Evolutionary conservation across 2,888 invertebrate species (phyloP).

Genomic region (Geophilus truncorum): DNA sequence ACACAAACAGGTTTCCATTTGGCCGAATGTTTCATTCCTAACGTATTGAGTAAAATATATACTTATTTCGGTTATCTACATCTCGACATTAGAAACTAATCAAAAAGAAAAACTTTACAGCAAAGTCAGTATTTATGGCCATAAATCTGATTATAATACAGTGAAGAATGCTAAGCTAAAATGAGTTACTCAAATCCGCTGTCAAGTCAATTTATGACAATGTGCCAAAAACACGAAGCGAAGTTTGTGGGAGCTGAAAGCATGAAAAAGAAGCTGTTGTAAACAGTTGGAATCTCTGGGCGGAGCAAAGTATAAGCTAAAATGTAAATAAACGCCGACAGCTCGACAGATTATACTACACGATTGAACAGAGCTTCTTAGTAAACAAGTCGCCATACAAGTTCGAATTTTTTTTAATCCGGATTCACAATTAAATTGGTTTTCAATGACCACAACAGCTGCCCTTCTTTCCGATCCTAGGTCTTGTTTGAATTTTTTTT

Average conservation of each 20-base stretch:
- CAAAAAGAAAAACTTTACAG: background rate
- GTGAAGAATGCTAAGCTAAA: background rate
- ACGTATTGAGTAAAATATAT: background rate
- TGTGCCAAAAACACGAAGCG: background rate
- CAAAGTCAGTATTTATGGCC: background rate
- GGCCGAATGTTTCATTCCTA: background rate
- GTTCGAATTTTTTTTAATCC: constrained; percentile 1
- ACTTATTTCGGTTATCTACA: background rate
- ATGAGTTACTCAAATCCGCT: background rate
- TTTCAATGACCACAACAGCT: constrained; percentile 9
- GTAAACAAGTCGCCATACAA: background rate
- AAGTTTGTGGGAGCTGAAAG: background rate
- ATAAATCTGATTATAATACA: background rate
- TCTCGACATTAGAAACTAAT: background rate
- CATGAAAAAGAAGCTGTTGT: background rate
- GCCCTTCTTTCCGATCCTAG: background rate
- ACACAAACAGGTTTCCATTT: constrained; percentile 7
- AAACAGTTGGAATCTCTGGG: background rate
- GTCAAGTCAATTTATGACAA: background rate
- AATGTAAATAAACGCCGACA: background rate
- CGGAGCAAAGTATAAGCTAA: background rate
- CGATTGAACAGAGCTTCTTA: background rate
- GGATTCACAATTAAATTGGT: background rate
- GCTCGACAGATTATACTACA: background rate
- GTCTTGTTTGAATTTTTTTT: background rate